Evolutionary conservation across 2,888 invertebrate genomes (phyloP).

Genomic region (Acanthosepion esculentum): DNA sequence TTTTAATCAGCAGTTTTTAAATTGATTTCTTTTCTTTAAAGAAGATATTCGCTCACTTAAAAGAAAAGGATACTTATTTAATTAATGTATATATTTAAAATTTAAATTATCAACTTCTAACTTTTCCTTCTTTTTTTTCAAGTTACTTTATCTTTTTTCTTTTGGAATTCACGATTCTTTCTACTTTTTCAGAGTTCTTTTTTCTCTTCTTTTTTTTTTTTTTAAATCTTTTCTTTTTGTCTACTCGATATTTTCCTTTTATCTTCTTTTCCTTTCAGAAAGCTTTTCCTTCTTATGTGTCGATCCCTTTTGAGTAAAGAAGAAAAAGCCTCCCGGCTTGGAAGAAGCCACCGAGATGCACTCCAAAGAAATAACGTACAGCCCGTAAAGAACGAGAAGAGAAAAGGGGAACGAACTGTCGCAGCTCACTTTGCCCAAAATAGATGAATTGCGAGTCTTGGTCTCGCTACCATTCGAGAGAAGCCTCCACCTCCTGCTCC

Average conservation of each 20-base stretch:
- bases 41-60: too few relatives aligned
- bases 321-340: conserved; percentile 20
- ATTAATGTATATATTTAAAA: too few relatives aligned
- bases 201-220: background rate
- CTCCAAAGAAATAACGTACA: background rate
- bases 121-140: too few relatives aligned
- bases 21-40: too few relatives aligned
- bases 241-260: background rate
- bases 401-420: background rate
- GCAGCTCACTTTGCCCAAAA: conserved; percentile 4
- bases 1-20: too few relatives aligned
- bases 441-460: background rate
- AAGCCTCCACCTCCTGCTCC: background rate
- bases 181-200: background rate
- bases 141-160: too few relatives aligned
- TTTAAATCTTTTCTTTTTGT: background rate
- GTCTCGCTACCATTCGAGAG: background rate
- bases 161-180: background rate
- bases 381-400: background rate
- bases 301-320: background rate
- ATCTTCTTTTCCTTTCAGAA: background rate
- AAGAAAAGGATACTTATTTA: too few relatives aligned
- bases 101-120: too few relatives aligned
- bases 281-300: background rate
- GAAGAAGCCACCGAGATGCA: background rate